phyloP scores from a whole-genome alignment of 2,888 invertebrate genomes.

The Sthenelais limicola region DNA sequence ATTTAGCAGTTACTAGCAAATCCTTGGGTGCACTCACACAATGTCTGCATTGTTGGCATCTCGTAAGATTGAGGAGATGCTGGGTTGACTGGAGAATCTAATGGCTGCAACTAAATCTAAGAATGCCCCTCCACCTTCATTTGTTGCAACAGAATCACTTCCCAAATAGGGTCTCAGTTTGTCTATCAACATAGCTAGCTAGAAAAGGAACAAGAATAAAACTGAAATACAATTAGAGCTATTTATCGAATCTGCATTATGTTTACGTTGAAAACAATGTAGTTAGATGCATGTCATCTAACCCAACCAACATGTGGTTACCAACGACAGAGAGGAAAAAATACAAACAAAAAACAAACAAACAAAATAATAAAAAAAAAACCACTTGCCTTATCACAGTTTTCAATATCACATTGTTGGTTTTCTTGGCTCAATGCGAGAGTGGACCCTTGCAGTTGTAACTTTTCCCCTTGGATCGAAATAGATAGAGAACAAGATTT shows the following conservation, averaged over 20 bases:
- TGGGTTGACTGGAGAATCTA: slow-evolving; percentile 76
- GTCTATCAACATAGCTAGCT: slow-evolving; percentile 35
- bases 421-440: background rate
- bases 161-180: slow-evolving; percentile 75
- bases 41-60: slow-evolving; percentile 77
- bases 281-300: too few relatives aligned
- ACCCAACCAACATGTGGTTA: too few relatives aligned
- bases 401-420: slow-evolving; percentile 5
- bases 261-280: too few relatives aligned
- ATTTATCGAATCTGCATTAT: too few relatives aligned
- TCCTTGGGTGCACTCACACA: slow-evolving; percentile 65
- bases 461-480: background rate
- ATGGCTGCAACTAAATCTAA: slow-evolving; percentile 78
- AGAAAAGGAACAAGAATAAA: too few relatives aligned
- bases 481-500: background rate
- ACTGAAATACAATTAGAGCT: too few relatives aligned
- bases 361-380: too few relatives aligned
- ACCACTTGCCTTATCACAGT: slow-evolving; percentile 25
- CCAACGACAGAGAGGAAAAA: too few relatives aligned
- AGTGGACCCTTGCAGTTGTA: slow-evolving; percentile 14
- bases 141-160: slow-evolving; percentile 77
- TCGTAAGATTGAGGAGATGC: slow-evolving; percentile 77
- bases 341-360: too few relatives aligned
- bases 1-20: too few relatives aligned
- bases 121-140: slow-evolving; percentile 79